These are phyloP conservation scores for Rhipidura dahli DNA, from an alignment of 2,113 vertebrate genomes.

Conservation along the genomic window DNA sequence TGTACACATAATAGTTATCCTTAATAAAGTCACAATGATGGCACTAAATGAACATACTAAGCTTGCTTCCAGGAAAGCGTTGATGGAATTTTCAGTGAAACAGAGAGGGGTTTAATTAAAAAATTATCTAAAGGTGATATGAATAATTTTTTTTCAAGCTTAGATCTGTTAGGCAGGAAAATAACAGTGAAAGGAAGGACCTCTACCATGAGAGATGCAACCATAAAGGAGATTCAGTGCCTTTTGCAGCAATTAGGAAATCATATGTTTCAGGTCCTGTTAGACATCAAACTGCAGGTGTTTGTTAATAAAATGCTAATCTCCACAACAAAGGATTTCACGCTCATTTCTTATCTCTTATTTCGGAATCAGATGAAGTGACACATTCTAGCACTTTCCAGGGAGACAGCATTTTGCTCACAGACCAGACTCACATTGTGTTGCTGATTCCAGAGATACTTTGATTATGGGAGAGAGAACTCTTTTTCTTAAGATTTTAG, in stretches of 20 bases:
- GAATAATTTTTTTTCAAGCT: background rate
- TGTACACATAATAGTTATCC: fast-evolving
- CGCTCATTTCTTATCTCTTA: background rate
- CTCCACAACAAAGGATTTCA: background rate
- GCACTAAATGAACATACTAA: background rate
- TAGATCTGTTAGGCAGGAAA: background rate
- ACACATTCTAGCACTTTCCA: background rate
- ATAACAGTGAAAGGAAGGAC: background rate
- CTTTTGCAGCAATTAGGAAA: background rate
- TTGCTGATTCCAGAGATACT: background rate
- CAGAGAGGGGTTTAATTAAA: constrained; percentile 1
- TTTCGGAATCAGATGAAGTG: background rate
- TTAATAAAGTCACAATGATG: background rate
- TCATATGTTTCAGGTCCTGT: background rate
- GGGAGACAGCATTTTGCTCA: background rate
- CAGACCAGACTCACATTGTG: background rate
- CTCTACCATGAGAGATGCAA: background rate
- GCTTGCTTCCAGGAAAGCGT: background rate
- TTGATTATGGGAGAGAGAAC: background rate
- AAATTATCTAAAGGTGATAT: background rate
- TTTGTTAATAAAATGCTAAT: constrained; percentile 20
- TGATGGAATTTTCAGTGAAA: background rate
- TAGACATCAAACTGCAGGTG: background rate
- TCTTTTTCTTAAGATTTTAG: background rate
- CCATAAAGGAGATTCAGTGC: background rate